phyloP scores from a whole-genome alignment of 2,888 invertebrate genomes.

The Tinea semifulvella region DNA sequence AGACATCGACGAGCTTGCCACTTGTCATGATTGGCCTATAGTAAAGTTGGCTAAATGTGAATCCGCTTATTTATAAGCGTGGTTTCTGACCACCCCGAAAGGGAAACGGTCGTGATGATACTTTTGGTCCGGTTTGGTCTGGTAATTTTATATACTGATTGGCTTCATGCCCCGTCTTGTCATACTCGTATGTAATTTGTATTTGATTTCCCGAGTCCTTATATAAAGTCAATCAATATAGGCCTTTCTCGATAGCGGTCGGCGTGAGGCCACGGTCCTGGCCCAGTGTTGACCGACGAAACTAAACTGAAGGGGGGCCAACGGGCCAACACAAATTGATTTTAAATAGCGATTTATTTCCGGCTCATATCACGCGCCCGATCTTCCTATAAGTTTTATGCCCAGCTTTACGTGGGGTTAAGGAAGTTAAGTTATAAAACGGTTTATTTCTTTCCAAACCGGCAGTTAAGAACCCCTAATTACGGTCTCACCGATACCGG shows the following conservation, averaged over 20 bases:
- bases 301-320: slow-evolving; percentile 46
- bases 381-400: slow-evolving; percentile 64
- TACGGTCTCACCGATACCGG: slow-evolving; percentile 23
- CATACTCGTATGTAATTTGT: too few relatives aligned
- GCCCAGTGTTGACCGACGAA: slow-evolving; percentile 25
- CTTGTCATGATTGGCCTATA: too few relatives aligned
- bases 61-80: too few relatives aligned
- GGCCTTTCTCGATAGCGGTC: slow-evolving; percentile 12
- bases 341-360: slow-evolving; percentile 67
- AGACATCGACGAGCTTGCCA: too few relatives aligned
- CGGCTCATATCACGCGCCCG: slow-evolving; percentile 63
- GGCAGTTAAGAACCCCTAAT: slow-evolving; percentile 45
- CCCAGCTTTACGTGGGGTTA: slow-evolving; percentile 58
- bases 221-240: too few relatives aligned
- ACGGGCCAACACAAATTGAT: slow-evolving; percentile 67
- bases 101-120: too few relatives aligned
- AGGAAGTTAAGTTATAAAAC: slow-evolving; percentile 62
- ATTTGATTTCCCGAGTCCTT: too few relatives aligned
- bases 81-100: too few relatives aligned
- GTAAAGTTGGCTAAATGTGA: too few relatives aligned
- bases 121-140: too few relatives aligned
- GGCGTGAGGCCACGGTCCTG: slow-evolving; percentile 1
- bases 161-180: too few relatives aligned
- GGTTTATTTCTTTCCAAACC: slow-evolving; percentile 59
- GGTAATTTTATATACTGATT: too few relatives aligned